Base-by-base conservation (phyloP, 2,888 invertebrate genomes). In the Seira sanloemensis region DNA sequence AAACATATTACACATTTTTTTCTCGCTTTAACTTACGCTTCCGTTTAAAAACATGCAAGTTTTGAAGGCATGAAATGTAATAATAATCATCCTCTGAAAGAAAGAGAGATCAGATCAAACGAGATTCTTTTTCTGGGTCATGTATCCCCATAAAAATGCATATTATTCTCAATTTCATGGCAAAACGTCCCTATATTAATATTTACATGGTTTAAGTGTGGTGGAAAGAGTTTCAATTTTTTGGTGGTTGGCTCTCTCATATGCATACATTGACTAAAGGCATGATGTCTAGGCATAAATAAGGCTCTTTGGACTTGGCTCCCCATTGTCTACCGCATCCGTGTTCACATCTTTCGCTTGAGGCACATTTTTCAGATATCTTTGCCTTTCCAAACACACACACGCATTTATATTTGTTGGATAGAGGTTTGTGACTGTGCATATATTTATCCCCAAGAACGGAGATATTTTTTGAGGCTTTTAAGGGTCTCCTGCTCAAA, bases 291-390 rank as follows among this genome's bases (percentile, higher is more conserved):
- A 27, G 74, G 67, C 71, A 74, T 81, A 71, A 71, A 67, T 75
- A 74, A 75, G 75, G 78, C 82, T 78, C 16, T 50, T 50, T 50
- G 50, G 50, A 12, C n/a, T 50, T 50, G 86, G 86, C 86, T 83
- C 86, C 86, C 82, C 65, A 83, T 86, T 86, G 86, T 86, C 86
- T 86, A 71, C 65, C 62, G 50, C 65, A 69, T 78, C 68, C 26
- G 72, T 21, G 50, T 54, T 26, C 50, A 16, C n/a, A 18, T 82
- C 65, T 77, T 72, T 27, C 72, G 23, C 66, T 74, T 54, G 5
- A 66, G 82, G 82, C 82, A 72, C 65, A 7, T 50, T 50, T 79
- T 67, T 73, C 16, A 66, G n/a, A n/a, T n/a, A 78, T 37, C 26
- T 68, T 68, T 58, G 23, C n/a, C 68, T 18, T 18, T 69, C 69